phyloP scores from a whole-genome alignment of 2,888 invertebrate species.

The Mesorhabditis sp. region DNA sequence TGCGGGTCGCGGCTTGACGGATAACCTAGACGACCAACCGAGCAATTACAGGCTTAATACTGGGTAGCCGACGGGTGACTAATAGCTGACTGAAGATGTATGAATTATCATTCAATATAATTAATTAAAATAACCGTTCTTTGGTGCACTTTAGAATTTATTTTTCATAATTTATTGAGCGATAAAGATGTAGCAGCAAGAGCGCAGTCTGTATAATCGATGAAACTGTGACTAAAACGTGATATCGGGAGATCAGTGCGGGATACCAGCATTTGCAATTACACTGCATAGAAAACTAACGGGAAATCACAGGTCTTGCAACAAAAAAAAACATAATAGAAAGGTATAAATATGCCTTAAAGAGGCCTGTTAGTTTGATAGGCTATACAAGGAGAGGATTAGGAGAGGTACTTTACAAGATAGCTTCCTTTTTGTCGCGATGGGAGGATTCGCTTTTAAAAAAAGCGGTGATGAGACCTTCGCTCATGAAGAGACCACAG shows the following conservation, averaged over 20 bases:
- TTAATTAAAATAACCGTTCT: too few relatives aligned
- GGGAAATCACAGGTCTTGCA: not conserved
- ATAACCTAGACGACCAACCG: too few relatives aligned
- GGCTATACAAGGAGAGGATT: too few relatives aligned
- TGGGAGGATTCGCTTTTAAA: conserved; percentile 33
- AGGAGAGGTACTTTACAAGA: conserved; percentile 13
- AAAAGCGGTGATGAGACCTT: conserved; percentile 52
- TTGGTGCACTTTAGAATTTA: too few relatives aligned
- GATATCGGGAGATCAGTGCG: not conserved
- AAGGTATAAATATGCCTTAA: not conserved
- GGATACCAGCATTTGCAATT: not conserved
- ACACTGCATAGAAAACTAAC: not conserved
- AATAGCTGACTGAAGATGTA: too few relatives aligned
- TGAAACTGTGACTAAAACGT: not conserved
- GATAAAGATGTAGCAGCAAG: too few relatives aligned
- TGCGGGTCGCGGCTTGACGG: too few relatives aligned
- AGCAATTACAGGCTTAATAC: too few relatives aligned
- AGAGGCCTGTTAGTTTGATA: not conserved
- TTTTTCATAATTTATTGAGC: too few relatives aligned
- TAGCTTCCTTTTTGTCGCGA: conserved; percentile 28
- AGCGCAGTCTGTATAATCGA: too few relatives aligned
- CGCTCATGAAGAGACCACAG: conserved; percentile 51
- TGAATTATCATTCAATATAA: too few relatives aligned
- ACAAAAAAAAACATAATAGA: not conserved
- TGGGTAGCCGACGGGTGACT: too few relatives aligned